Evolutionary conservation across 1,140 invertebrate species (phyloP).

Genomic region (Rhopalosiphum padi): DNA sequence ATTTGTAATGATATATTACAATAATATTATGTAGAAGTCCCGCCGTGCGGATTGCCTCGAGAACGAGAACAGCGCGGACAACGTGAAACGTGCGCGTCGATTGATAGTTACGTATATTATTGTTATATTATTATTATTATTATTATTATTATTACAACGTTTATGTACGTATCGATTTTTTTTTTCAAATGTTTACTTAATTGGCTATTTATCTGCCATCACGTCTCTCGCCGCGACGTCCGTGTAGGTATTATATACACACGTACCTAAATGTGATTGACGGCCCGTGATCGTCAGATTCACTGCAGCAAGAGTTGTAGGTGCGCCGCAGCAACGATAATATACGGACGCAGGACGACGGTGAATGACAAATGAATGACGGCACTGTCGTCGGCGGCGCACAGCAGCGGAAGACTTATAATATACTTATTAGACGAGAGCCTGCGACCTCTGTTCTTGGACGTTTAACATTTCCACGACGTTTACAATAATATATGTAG

Average conservation of each 20-base stretch:
- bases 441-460: neutral
- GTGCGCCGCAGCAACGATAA: neutral
- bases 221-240: neutral
- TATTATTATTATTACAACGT: neutral
- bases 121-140: neutral
- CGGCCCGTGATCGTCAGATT: neutral
- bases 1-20: too few relatives aligned
- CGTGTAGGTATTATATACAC: neutral
- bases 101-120: neutral
- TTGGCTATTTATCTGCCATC: neutral
- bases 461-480: neutral
- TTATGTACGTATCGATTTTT: neutral
- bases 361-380: constrained; percentile 38
- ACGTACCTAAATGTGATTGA: neutral
- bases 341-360: neutral
- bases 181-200: neutral
- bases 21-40: too few relatives aligned
- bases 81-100: neutral
- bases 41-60: too few relatives aligned
- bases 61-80: neutral
- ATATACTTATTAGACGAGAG: neutral
- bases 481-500: neutral
- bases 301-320: neutral
- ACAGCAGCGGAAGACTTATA: neutral
- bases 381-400: neutral